Percentiles rank a stretch among this genome's conserved stretches.
These are phyloP conservation scores for Ptilonorhynchus violaceus DNA, from an alignment of 2,113 vertebrate species.

Conservation along the genomic window DNA sequence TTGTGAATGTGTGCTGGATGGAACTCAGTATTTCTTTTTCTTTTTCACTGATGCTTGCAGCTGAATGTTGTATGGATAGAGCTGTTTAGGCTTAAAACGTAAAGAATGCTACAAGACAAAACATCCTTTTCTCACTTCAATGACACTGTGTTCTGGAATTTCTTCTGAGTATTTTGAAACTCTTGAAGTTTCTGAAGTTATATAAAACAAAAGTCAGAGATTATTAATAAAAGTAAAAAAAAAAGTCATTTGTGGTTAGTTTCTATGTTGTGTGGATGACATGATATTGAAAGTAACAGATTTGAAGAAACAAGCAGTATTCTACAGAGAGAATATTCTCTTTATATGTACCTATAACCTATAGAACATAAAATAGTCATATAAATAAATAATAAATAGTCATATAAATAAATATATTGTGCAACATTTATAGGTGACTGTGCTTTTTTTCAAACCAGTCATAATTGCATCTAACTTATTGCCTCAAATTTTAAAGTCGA, in stretches of 20 bases:
- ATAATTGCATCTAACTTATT: not conserved
- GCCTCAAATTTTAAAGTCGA: not conserved
- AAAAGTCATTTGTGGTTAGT: not conserved
- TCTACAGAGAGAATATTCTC: not conserved
- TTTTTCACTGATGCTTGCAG: not conserved
- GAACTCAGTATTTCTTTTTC: not conserved
- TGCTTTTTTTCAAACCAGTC: not conserved
- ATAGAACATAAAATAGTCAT: not conserved
- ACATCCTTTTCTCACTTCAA: not conserved
- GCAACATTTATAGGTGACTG: not conserved
- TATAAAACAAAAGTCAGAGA: not conserved
- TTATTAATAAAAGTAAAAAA: not conserved
- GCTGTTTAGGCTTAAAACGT: not conserved
- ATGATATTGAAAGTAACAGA: not conserved
- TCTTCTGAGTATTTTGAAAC: not conserved
- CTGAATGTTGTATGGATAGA: not conserved
- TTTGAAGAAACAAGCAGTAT: not conserved
- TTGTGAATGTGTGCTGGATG: not conserved
- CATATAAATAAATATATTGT: not conserved
- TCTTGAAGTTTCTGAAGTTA: not conserved
- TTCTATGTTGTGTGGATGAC: not conserved
- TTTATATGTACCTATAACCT: fast-evolving
- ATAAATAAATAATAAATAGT: too few relatives aligned
- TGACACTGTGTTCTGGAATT: not conserved
- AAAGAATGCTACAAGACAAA: not conserved